phyloP scores from a whole-genome alignment of 2,797 vertebrate genomes.

The Bradypus variegatus region DNA sequence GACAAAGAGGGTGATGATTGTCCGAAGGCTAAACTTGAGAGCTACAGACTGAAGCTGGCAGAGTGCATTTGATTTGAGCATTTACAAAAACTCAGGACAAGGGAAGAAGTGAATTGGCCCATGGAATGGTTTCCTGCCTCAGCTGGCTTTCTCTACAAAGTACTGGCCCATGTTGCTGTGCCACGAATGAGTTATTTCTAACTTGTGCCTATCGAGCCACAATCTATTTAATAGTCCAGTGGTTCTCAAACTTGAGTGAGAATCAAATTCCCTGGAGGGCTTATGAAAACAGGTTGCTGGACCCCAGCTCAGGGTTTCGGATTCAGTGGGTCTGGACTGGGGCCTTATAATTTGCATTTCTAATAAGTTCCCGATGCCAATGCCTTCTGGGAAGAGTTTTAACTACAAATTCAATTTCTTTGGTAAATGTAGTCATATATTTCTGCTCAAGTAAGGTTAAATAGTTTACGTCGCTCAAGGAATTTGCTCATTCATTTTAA shows the following conservation, averaged over 20 bases:
- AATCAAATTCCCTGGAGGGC: not conserved
- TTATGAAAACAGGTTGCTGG: not conserved
- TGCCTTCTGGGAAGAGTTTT: not conserved
- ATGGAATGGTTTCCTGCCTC: not conserved
- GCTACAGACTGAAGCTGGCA: not conserved
- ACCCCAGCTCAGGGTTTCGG: not conserved
- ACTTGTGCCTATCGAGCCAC: not conserved
- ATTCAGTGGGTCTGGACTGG: not conserved
- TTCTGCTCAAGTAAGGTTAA: not conserved
- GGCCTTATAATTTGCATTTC: not conserved
- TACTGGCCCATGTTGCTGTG: not conserved
- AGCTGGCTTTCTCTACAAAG: not conserved
- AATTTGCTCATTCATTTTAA: not conserved
- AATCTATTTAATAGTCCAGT: not conserved
- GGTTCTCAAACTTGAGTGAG: not conserved
- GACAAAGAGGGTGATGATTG: not conserved
- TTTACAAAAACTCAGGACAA: not conserved
- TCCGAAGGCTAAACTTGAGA: not conserved
- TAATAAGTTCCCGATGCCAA: not conserved
- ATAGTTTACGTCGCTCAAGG: too few relatives aligned
- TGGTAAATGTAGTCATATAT: not conserved
- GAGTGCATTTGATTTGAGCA: not conserved
- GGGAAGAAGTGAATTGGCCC: not conserved
- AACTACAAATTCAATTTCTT: not conserved
- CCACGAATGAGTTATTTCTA: not conserved